Conservation (phyloP, 1,140 invertebrate genomes). For the Nasonia longicornis region DNA sequence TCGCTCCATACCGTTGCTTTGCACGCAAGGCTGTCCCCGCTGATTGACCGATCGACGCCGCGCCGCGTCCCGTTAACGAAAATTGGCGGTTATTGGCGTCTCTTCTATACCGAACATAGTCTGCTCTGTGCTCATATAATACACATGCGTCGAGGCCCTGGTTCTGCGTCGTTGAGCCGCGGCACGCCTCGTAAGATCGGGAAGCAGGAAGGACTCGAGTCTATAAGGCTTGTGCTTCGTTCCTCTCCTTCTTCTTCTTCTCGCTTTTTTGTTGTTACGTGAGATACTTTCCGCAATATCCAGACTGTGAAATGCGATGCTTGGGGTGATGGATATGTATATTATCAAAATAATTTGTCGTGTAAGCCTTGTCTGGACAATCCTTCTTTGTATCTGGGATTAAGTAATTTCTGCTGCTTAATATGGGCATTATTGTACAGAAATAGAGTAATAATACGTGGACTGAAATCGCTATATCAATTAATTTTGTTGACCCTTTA, state of each 20-base stretch:
- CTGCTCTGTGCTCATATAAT: not conserved
- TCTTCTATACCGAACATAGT: not conserved
- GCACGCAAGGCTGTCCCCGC: conserved; percentile 1
- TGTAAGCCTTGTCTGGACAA: not conserved
- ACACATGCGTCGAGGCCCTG: not conserved
- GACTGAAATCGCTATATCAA: no score
- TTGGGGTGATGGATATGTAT: not conserved
- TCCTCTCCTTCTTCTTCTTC: not conserved
- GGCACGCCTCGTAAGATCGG: not conserved
- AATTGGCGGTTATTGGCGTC: conserved; percentile 31
- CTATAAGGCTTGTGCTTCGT: not conserved
- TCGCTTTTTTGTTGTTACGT: not conserved
- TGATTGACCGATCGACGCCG: conserved; percentile 14
- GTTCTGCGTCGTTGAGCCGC: conserved; percentile 22
- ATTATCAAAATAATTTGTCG: conserved; percentile 6
- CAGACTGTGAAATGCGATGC: conserved; percentile 22
- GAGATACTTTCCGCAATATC: conserved; percentile 9
- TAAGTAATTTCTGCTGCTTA: not conserved
- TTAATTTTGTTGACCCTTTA: no score
- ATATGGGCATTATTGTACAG: no score
- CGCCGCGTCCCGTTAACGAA: conserved; percentile 40
- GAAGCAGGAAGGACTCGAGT: conserved; percentile 10
- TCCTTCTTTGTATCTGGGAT: not conserved
- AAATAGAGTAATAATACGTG: no score
- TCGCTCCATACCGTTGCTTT: conserved; percentile 26